Conservation (phyloP, 2,888 invertebrate genomes). For the Liopterus haemorrhoidalis region DNA sequence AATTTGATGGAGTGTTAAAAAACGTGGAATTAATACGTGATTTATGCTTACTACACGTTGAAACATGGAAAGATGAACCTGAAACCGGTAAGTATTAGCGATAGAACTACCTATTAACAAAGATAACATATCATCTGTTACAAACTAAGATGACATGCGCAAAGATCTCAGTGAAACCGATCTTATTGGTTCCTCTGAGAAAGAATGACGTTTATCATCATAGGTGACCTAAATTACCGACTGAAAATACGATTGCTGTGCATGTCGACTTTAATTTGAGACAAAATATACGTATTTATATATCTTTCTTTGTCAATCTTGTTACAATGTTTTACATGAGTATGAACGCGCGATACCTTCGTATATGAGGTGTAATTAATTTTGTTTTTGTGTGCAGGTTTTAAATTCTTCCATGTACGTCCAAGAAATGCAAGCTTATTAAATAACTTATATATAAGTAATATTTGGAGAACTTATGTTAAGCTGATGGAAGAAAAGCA, state of each 20-base stretch:
- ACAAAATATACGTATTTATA: constrained; percentile 4
- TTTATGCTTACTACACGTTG: constrained; percentile 14
- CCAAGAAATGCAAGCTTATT: constrained; percentile 40
- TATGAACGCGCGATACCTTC: constrained; percentile 4
- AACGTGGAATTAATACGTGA: constrained; percentile 44
- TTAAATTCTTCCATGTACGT: constrained; percentile 38
- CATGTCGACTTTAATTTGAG: neutral
- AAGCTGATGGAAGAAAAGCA: constrained; percentile 39
- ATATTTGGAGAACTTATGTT: constrained; percentile 40
- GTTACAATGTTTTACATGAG: neutral
- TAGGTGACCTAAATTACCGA: no score
- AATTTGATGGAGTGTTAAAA: constrained; percentile 47
- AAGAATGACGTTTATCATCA: no score
- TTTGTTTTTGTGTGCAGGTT: constrained; percentile 21
- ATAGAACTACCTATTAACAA: no score
- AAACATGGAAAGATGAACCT: neutral
- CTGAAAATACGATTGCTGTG: no score
- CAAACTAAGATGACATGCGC: no score
- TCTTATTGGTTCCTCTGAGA: no score
- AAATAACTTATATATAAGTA: constrained; percentile 39
- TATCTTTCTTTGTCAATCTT: constrained; percentile 1
- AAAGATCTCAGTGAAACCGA: no score
- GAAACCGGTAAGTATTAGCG: no score
- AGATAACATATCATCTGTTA: no score
- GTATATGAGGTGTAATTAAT: constrained; percentile 6